Evolutionary conservation across 2,888 invertebrate species (phyloP).

Genomic region (Rhorus exstirpatorius): DNA sequence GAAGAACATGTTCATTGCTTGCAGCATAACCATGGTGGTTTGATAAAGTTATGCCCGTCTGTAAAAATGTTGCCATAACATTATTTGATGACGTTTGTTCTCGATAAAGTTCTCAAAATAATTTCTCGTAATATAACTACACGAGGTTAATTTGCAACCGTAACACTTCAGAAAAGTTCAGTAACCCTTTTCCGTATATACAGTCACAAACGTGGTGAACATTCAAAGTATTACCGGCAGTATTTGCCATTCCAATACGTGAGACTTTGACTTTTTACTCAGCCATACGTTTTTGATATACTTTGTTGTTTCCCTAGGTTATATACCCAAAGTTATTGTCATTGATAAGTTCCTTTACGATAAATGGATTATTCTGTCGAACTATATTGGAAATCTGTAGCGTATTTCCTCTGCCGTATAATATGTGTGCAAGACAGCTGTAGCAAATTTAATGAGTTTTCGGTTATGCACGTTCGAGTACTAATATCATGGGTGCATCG

Average conservation of each 20-base stretch:
- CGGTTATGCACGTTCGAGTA: constrained; percentile 21
- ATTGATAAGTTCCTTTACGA: constrained; percentile 1
- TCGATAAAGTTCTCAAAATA: too few relatives aligned
- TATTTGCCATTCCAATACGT: too few relatives aligned
- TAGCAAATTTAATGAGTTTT: constrained; percentile 37
- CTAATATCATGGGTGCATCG: constrained; percentile 28
- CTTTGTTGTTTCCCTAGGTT: too few relatives aligned
- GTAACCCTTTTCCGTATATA: too few relatives aligned
- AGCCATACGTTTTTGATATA: too few relatives aligned
- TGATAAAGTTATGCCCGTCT: background rate
- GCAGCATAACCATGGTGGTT: constrained; percentile 1
- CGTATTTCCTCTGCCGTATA: background rate
- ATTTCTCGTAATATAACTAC: too few relatives aligned
- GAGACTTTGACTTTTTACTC: too few relatives aligned
- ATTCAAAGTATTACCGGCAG: too few relatives aligned
- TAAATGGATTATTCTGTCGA: constrained; percentile 28
- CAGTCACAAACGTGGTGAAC: too few relatives aligned
- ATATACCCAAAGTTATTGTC: background rate
- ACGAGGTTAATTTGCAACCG: too few relatives aligned
- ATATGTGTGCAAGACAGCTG: background rate
- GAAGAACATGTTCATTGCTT: background rate
- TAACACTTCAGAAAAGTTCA: too few relatives aligned
- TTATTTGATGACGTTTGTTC: constrained; percentile 49
- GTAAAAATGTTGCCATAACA: background rate
- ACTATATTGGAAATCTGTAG: constrained; percentile 32